Conservation (phyloP, 1,140 invertebrate species). For the Lepidurus couesii region DNA sequence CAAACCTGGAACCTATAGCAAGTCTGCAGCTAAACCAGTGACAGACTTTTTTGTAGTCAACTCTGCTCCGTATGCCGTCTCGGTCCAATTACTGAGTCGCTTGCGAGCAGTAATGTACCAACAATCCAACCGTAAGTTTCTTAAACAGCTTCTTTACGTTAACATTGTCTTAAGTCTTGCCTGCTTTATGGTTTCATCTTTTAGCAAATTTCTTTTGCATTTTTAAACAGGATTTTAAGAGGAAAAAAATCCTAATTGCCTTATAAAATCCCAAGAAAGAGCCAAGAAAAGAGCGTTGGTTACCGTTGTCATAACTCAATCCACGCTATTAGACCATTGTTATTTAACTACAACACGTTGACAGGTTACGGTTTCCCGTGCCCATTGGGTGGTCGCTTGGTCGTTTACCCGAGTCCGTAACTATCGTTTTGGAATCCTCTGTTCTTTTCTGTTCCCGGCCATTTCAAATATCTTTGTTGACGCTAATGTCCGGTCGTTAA, state of each 20-base stretch:
- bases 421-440: background rate
- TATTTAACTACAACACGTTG: background rate
- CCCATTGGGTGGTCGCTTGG: conserved; percentile 9
- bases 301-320: background rate
- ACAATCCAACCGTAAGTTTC: background rate
- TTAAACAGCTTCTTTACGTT: background rate
- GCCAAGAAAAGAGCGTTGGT: background rate
- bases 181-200: too few relatives aligned
- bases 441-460: background rate
- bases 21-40: background rate
- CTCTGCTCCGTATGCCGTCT: background rate
- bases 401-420: background rate
- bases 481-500: background rate
- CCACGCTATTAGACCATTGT: background rate
- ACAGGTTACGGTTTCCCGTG: background rate
- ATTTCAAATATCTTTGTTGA: background rate
- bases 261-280: background rate
- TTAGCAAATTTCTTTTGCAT: too few relatives aligned
- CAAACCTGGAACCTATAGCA: conserved; percentile 7
- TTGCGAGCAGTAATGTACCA: background rate
- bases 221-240: too few relatives aligned
- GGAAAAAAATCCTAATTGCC: background rate
- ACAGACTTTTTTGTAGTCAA: background rate
- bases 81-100: background rate
- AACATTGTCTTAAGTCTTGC: too few relatives aligned